Conservation (phyloP, 1,140 invertebrate species). For the Kradibia gibbosae region DNA sequence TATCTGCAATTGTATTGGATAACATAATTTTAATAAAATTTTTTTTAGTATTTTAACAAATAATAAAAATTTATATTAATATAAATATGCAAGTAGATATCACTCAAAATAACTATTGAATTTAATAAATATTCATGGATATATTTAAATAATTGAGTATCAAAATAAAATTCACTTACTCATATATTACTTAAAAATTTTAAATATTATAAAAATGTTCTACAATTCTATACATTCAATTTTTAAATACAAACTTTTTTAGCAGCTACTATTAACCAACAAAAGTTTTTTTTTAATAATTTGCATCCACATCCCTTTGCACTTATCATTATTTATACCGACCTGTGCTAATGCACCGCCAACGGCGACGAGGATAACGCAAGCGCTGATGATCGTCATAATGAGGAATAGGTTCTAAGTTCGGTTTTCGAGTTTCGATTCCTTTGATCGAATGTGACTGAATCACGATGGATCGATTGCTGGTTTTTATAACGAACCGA, state of each 20-base stretch:
- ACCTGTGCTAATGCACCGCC: slow-evolving; percentile 5
- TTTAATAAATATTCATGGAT: too few species aligned
- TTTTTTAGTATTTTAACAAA: too few species aligned
- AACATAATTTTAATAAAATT: too few species aligned
- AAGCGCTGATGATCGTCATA: slow-evolving; percentile 30
- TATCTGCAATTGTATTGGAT: too few species aligned
- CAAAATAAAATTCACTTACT: too few species aligned
- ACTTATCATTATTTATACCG: neutral
- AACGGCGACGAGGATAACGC: slow-evolving; percentile 19
- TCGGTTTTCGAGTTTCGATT: neutral
- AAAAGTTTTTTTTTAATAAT: neutral
- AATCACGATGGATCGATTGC: slow-evolving; percentile 2
- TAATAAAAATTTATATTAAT: too few species aligned
- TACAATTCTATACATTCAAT: neutral
- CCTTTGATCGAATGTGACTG: slow-evolving; percentile 7
- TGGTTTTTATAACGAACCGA: slow-evolving; percentile 12
- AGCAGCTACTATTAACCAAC: neutral
- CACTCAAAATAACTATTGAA: too few species aligned
- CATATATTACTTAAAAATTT: too few species aligned
- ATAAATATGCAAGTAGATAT: too few species aligned
- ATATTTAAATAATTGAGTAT: too few species aligned
- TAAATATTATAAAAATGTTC: too few species aligned
- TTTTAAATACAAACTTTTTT: neutral
- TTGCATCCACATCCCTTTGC: neutral
- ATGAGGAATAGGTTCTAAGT: slow-evolving; percentile 11